Base-by-base conservation (phyloP, 2,888 invertebrate genomes). In the Rhagophthalmus giganteus region DNA sequence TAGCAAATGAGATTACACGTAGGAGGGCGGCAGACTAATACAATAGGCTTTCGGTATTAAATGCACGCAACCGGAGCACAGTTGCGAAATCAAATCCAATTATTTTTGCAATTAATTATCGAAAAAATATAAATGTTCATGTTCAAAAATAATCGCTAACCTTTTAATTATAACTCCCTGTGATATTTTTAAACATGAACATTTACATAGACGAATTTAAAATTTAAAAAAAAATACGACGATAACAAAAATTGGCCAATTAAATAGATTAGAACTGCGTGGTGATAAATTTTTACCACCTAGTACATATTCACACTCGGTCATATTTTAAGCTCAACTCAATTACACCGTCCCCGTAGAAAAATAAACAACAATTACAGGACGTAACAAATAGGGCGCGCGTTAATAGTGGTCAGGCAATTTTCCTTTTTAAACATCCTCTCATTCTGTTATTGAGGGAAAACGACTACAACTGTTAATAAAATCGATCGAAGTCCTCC, bases 1-100 rank as follows among this genome's bases (percentile, higher is more conserved):
- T 58, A 61, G 55, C 49, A 56, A 58, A 59, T 58, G 54, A 59
- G 57, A 58, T 60, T 60, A 57, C 55, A 40, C 47, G 26, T 38
- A 39, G 26, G 27, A 38, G 39, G 20, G 25, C 13, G 39, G 55
- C 44, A 48, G 32, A 48, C 51, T 52, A 51, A 51, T 44, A 48
- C 51, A 46, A 46, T 51, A 47, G 30, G 40, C 40, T 45, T 45
- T 40, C 24, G 35, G 40, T 34, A 30, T 32, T 15, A 45, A 34
- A 37, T 9, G 27, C 30, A 37, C 14, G 30, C 45, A 37, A 39
- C 34, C n/a, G 30, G 33, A 31, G 31, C 37, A 28, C 2, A 8
- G 14, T 27, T 39, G 13, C n/a, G 13, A 28, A 39, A 27, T 8
- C 26, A 14, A 39, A 39, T 11, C 24, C 37, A 25, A 26, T 37